phyloP scores from a whole-genome alignment of 35 echinoderm and acorn worm species.

The Chiridota heheva region DNA sequence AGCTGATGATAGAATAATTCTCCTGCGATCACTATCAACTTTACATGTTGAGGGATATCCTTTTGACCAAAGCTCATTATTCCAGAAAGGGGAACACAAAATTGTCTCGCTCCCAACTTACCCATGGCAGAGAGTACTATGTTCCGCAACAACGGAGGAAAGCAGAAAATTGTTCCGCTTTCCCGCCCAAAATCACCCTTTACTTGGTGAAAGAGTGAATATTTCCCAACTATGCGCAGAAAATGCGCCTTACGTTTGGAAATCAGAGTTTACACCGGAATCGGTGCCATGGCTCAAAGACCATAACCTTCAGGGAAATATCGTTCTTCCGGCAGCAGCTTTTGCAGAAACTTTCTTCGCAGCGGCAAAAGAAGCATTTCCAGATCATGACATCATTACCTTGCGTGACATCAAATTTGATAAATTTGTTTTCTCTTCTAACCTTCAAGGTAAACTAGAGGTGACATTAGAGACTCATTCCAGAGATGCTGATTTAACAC shows the following conservation, averaged over 20 bases:
- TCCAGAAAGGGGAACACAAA: slow-evolving; percentile 66
- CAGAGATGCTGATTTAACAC: slow-evolving; percentile 73
- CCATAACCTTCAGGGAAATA: slow-evolving; percentile 90
- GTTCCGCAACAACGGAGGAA: slow-evolving; percentile 68
- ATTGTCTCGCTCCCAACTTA: slow-evolving; percentile 84
- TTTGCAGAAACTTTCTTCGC: slow-evolving; percentile 81
- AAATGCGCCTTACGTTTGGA: slow-evolving; percentile 79
- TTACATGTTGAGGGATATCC: slow-evolving; percentile 93
- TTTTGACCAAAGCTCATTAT: slow-evolving; percentile 69
- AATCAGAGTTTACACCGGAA: slow-evolving; percentile 49
- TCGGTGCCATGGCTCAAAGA: slow-evolving; percentile 91
- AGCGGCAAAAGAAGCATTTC: slow-evolving; percentile 50
- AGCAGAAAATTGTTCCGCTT: slow-evolving; percentile 79
- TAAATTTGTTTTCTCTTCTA: slow-evolving; percentile 81
- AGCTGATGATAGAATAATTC: slow-evolving; percentile 80
- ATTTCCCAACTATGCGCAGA: slow-evolving; percentile 72
- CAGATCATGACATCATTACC: slow-evolving; percentile 46
- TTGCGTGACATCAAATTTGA: slow-evolving; percentile 85
- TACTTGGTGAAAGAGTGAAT: slow-evolving; percentile 72
- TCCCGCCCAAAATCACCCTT: slow-evolving; percentile 73
- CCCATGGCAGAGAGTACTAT: slow-evolving; percentile 90
- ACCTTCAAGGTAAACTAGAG: slow-evolving; percentile 67
- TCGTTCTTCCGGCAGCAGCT: slow-evolving; percentile 90
- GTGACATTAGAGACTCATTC: slow-evolving; percentile 60
- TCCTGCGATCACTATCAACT: slow-evolving; percentile 76